These are phyloP conservation scores for Zaprionus inermis DNA, from an alignment of 1,140 invertebrate species.

Conservation along the genomic window DNA sequence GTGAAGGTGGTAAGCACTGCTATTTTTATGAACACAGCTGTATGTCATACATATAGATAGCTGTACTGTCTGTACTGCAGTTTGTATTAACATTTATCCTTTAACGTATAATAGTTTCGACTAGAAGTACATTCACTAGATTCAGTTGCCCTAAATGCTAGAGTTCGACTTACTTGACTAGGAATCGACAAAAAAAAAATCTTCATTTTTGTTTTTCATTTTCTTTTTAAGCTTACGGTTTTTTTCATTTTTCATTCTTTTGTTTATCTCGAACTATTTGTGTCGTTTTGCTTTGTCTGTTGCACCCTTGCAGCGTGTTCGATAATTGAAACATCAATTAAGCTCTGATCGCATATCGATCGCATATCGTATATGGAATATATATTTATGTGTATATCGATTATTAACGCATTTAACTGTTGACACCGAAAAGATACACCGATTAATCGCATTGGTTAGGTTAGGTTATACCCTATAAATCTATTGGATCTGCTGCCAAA, in stretches of 20 bases:
- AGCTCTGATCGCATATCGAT: slow-evolving; percentile 8
- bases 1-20: too few relatives aligned
- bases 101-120: slow-evolving; percentile 49
- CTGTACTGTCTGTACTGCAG: slow-evolving; percentile 19
- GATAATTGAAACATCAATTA: slow-evolving; percentile 9
- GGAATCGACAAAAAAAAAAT: slow-evolving; percentile 64
- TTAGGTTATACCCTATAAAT: not conserved
- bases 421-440: slow-evolving; percentile 1
- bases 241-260: slow-evolving; percentile 10
- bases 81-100: slow-evolving; percentile 47
- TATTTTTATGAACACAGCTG: too few relatives aligned
- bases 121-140: slow-evolving; percentile 50
- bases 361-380: not conserved
- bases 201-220: slow-evolving; percentile 32
- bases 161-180: slow-evolving; percentile 70
- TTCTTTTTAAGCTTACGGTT: not conserved
- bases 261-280: slow-evolving; percentile 17
- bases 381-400: not conserved
- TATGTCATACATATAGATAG: not conserved
- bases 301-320: slow-evolving; percentile 15
- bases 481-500: not conserved
- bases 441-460: slow-evolving; percentile 1
- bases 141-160: slow-evolving; percentile 50
- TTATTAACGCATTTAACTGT: not conserved
- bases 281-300: not conserved